phyloP scores from a whole-genome alignment of 2,113 vertebrate genomes.

The Anseranas semipalmata region DNA sequence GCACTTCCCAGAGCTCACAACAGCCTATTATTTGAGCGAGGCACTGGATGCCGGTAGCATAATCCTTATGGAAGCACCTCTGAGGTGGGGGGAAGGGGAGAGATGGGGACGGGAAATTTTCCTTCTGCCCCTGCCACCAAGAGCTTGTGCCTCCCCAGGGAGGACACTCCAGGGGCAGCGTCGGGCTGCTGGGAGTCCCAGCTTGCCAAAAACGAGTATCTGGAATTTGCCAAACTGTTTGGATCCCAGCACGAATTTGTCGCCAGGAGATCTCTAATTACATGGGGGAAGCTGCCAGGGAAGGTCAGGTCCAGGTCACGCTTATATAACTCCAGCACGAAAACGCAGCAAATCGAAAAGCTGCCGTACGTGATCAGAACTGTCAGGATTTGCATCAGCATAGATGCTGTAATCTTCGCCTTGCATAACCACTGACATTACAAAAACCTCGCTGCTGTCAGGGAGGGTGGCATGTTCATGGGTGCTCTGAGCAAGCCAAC shows the following conservation, averaged over 20 bases:
- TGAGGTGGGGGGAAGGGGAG: neutral
- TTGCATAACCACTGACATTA: neutral
- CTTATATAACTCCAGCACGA: neutral
- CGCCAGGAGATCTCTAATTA: neutral
- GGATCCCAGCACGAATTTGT: neutral
- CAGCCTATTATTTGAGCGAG: neutral
- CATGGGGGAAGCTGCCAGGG: neutral
- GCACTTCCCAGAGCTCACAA: neutral
- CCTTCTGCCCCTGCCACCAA: neutral
- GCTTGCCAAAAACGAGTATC: constrained; percentile 13
- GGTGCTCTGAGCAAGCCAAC: neutral
- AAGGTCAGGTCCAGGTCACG: neutral
- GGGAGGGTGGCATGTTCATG: neutral
- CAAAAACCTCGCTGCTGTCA: neutral
- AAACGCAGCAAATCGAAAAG: neutral
- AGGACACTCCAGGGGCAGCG: neutral
- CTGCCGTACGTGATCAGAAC: neutral
- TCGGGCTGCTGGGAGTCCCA: neutral
- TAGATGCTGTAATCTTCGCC: neutral
- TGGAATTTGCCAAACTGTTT: constrained; percentile 8
- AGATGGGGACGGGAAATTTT: neutral
- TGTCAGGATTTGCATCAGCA: neutral
- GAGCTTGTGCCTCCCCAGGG: neutral
- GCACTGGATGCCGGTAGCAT: neutral
- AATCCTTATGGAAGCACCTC: neutral